A percentile compares a stretch with the other conserved stretches of the same genome.
Evolutionary conservation across 2,797 vertebrate genomes (phyloP).

Genomic region (Poeciliopsis presidionis): DNA sequence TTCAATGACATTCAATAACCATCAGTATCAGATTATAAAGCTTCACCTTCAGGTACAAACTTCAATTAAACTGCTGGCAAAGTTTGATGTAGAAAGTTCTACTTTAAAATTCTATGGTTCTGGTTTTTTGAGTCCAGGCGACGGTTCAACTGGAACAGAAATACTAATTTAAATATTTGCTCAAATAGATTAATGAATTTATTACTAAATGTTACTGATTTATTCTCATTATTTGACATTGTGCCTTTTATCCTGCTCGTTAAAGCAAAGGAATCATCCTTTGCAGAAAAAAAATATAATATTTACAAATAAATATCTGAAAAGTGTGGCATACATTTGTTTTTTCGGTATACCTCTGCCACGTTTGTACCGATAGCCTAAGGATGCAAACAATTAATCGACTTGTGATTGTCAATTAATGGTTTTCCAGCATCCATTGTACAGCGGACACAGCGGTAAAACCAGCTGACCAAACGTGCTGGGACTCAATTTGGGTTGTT

Average conservation of each 20-base stretch:
- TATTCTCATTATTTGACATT: background rate
- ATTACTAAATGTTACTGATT: too few species aligned
- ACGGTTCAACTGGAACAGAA: background rate
- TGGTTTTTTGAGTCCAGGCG: background rate
- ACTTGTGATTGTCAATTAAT: too few species aligned
- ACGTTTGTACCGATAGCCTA: background rate
- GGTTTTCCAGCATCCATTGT: too few species aligned
- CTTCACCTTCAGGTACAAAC: background rate
- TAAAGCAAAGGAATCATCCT: background rate
- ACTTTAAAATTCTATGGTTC: constrained; percentile 4
- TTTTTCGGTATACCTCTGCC: background rate
- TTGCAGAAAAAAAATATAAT: background rate
- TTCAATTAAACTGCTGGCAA: constrained; percentile 8
- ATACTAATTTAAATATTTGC: background rate
- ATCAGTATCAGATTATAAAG: constrained; percentile 17
- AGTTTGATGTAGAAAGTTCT: constrained; percentile 3
- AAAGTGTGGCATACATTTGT: background rate
- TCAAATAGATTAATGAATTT: background rate
- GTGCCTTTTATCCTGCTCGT: background rate
- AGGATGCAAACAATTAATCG: too few species aligned
- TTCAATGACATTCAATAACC: constrained; percentile 1
- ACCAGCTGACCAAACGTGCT: too few species aligned
- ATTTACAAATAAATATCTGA: background rate
- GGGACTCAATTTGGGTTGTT: too few species aligned
- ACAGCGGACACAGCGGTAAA: too few species aligned